phyloP scores from a whole-genome alignment of 2,797 vertebrate species.

The Sandelia bainsii region DNA sequence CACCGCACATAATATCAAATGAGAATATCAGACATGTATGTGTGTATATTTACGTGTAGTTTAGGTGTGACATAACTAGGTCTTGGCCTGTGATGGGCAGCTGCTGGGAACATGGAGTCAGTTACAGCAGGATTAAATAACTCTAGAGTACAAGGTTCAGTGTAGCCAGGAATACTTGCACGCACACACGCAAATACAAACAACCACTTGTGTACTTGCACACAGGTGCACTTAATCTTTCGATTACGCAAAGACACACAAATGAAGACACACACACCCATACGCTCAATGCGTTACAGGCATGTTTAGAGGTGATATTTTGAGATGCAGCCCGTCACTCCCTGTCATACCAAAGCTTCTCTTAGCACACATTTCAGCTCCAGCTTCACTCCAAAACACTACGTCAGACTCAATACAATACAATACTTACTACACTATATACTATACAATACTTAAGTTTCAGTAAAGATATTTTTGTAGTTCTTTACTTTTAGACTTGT shows the following conservation, averaged over 20 bases:
- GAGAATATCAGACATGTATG: conserved; percentile 26
- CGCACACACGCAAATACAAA: conserved; percentile 30
- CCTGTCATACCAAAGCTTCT: conserved; percentile 41
- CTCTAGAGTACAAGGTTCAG: conserved; percentile 74
- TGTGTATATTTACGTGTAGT: conserved; percentile 23
- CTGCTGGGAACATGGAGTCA: conserved; percentile 61
- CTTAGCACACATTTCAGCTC: conserved; percentile 65
- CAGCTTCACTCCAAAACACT: too few species aligned
- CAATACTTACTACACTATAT: too few species aligned
- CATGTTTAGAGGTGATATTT: conserved; percentile 73
- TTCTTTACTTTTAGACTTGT: not conserved
- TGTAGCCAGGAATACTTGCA: conserved; percentile 62
- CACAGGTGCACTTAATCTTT: conserved; percentile 48
- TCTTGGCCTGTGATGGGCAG: conserved; percentile 57
- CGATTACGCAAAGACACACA: conserved; percentile 41
- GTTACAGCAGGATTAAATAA: conserved; percentile 78
- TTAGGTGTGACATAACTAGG: conserved; percentile 69
- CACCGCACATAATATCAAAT: conserved; percentile 27
- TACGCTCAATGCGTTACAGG: conserved; percentile 34
- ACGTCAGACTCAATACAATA: too few species aligned
- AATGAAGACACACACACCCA: conserved; percentile 16
- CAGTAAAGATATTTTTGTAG: too few species aligned
- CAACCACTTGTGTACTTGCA: conserved; percentile 11
- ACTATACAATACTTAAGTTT: too few species aligned
- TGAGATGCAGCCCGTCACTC: conserved; percentile 49